Evolutionary conservation across 2,113 vertebrate species (phyloP).

Genomic region (Irena cyanogastra): DNA sequence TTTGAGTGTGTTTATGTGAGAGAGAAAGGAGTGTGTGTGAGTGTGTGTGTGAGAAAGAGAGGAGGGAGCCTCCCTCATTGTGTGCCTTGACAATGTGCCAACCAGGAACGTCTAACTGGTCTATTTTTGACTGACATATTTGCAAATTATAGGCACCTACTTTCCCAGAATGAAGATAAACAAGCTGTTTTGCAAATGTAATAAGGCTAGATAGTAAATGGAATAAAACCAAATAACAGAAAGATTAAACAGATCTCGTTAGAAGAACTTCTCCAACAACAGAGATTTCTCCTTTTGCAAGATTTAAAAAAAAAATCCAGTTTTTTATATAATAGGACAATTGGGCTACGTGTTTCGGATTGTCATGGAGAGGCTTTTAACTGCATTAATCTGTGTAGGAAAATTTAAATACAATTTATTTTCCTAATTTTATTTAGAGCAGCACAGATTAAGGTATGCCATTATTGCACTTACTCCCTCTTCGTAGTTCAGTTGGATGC

Average conservation of each 20-base stretch:
- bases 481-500: not conserved
- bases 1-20: not conserved
- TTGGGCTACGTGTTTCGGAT: not conserved
- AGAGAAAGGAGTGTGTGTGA: not conserved
- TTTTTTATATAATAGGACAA: not conserved
- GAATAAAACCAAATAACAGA: slow-evolving; percentile 7
- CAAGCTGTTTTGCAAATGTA: slow-evolving; percentile 38
- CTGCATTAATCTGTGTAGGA: not conserved
- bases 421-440: not conserved
- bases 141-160: slow-evolving; percentile 31
- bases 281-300: not conserved
- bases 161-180: slow-evolving; percentile 48
- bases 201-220: slow-evolving; percentile 13
- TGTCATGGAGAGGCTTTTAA: not conserved
- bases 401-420: not conserved
- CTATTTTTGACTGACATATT: slow-evolving; percentile 45
- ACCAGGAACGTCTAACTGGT: not conserved
- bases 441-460: not conserved
- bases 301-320: not conserved
- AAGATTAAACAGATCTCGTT: slow-evolving; percentile 14
- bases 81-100: slow-evolving; percentile 37
- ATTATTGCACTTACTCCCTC: not conserved
- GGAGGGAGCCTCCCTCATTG: not conserved
- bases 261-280: not conserved
- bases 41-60: not conserved